Conservation (phyloP, 2,113 vertebrate species). For the Neopipo cinnamomea region DNA sequence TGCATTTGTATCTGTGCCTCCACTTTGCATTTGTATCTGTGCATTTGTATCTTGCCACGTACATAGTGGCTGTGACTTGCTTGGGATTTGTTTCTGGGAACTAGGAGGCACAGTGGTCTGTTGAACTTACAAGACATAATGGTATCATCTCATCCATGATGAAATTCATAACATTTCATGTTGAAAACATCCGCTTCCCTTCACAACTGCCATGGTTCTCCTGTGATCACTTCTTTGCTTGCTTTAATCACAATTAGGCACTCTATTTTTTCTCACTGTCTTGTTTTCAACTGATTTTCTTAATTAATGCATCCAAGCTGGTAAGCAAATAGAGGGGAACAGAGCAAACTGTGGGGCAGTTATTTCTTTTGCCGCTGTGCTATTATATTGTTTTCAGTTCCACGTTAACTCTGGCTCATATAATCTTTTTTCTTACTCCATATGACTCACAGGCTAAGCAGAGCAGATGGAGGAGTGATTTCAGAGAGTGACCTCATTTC, state of each 20-base stretch:
- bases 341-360: not conserved
- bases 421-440: constrained; percentile 27
- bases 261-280: not conserved
- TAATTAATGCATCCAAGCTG: not conserved
- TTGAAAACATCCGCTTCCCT: not conserved
- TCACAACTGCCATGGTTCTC: not conserved
- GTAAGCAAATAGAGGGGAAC: not conserved
- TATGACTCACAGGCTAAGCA: constrained; percentile 55
- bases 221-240: not conserved
- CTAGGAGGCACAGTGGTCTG: not conserved
- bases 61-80: not conserved
- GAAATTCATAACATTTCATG: not conserved
- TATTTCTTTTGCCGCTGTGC: not conserved
- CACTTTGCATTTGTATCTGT: not conserved
- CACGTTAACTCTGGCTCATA: not conserved
- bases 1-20: not conserved
- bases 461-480: constrained; percentile 53
- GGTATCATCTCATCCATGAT: not conserved
- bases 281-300: not conserved
- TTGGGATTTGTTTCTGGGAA: not conserved
- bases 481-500: constrained; percentile 65
- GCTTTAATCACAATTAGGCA: not conserved
- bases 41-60: too few species aligned
- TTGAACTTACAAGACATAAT: not conserved
- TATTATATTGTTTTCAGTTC: not conserved